phyloP scores from a whole-genome alignment of 2,113 vertebrate species.

The Atherinomorus stipes region DNA sequence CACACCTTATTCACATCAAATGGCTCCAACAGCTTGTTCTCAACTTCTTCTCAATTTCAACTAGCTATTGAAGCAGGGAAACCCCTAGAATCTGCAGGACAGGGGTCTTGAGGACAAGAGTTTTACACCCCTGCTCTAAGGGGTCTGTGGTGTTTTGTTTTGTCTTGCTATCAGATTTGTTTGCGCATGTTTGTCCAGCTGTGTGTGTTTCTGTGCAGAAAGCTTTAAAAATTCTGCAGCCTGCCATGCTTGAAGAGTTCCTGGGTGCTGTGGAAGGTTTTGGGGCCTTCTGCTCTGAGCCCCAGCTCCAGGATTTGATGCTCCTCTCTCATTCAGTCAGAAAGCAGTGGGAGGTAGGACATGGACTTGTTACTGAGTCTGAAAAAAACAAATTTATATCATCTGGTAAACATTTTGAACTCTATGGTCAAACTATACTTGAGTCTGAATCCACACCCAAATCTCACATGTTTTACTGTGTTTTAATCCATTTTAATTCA shows the following conservation, averaged over 20 bases:
- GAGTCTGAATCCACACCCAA: too few species aligned
- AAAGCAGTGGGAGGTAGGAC: slow-evolving; percentile 90
- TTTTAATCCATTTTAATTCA: background rate
- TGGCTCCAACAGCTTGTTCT: too few species aligned
- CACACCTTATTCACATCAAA: too few species aligned
- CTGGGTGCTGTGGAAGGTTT: slow-evolving; percentile 85
- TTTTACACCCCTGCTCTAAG: too few species aligned
- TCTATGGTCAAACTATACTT: too few species aligned
- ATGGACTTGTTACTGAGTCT: background rate
- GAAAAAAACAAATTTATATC: background rate
- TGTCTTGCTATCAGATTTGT: slow-evolving; percentile 29
- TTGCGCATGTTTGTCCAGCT: slow-evolving; percentile 27
- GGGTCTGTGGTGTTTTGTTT: slow-evolving; percentile 30
- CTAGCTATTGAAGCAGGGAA: too few species aligned
- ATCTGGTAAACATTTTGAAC: background rate
- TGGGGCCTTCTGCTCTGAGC: slow-evolving; percentile 77
- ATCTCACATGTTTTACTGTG: too few species aligned
- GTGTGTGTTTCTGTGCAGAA: slow-evolving; percentile 77
- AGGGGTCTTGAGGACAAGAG: too few species aligned
- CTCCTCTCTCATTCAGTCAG: slow-evolving; percentile 78
- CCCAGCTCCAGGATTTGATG: slow-evolving; percentile 79
- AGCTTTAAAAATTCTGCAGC: slow-evolving; percentile 82
- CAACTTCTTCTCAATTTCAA: too few species aligned
- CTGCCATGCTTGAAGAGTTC: slow-evolving; percentile 84
- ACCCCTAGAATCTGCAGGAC: too few species aligned